Evolutionary conservation across 2,888 invertebrate genomes (phyloP), one percentile per base, ranked within the genome.

Genomic region (Drosophila putrida): DNA sequence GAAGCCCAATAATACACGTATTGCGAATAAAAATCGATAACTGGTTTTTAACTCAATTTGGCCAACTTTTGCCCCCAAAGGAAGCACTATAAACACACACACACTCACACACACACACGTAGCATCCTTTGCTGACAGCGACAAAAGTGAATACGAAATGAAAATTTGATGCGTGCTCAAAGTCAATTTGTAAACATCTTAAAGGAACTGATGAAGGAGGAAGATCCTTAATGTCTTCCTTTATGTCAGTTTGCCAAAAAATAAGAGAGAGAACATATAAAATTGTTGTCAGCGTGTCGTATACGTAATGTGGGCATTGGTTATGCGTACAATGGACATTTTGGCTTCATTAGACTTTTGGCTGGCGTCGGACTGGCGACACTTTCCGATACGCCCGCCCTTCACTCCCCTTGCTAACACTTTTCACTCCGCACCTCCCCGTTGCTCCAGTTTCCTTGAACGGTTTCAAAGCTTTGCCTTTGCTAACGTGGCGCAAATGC

Each of bases 21-120:
- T 36, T 50, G 25, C 50, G 54, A 47, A 71, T 58, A 60, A 75
- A 81, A 82, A 81, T 87, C 82, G 63, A 88, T 82, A 64, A 9
- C 39, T 41, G 43, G 64, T 63, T 3, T 67, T 77, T 65, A 71
- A 60, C 60, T 64, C 39, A 60, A 61, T 60, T 61, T 67, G 8
- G 31, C 10, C 10, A 20, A 62, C 15, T 35, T 63, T 43, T 47
- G 4, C 28, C 9, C n/a, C 33, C 33, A 43, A 33, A n/a, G n/a
- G n/a, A 33, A 15, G 20, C 15, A 53, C 38, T 11, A 20, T 11
- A 20, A 25, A 35, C 8, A 11, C 1, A 20, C 20, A 20, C 20
- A 20, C 20, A 20, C 20, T n/a, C 35, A 35, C 8, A 11, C 1
- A 20, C 20, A 20, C 20, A 20, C 20, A 20, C 20, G 20, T 0